Conservation (phyloP, 2,113 vertebrate species). For the Heliornis fulica region DNA sequence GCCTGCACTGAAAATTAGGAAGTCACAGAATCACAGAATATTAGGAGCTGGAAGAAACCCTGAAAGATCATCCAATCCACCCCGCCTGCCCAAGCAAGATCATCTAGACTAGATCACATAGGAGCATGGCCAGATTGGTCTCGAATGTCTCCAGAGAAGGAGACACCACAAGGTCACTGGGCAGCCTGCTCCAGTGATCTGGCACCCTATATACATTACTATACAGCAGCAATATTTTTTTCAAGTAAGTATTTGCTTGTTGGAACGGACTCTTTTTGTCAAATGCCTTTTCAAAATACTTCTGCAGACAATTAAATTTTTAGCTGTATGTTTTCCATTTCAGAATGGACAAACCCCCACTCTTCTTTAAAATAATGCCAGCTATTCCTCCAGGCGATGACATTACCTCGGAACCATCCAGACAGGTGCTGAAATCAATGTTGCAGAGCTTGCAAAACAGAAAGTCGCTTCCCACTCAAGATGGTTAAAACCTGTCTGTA, state of each 20-base stretch:
- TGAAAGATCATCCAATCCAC: no score
- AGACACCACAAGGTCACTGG: no score
- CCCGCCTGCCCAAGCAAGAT: no score
- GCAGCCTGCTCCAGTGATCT: no score
- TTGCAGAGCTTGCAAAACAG: slow-evolving; percentile 29
- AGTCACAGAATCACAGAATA: no score
- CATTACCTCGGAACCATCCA: background rate
- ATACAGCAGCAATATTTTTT: background rate
- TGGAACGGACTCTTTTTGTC: background rate
- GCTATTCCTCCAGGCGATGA: background rate
- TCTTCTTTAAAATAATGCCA: background rate
- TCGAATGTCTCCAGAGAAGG: no score
- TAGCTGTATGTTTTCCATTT: background rate
- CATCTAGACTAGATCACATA: no score
- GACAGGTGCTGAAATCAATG: background rate
- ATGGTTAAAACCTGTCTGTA: background rate
- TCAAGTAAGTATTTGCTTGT: background rate
- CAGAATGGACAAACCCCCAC: background rate
- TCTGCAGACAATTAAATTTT: background rate
- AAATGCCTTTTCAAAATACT: background rate
- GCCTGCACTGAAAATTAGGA: background rate
- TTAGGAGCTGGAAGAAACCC: no score
- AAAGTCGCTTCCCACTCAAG: slow-evolving; percentile 18
- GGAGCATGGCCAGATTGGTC: no score
- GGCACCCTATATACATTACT: no score